phyloP scores from a whole-genome alignment of 2,113 vertebrate genomes.

The Melanostigma gelatinosum region DNA sequence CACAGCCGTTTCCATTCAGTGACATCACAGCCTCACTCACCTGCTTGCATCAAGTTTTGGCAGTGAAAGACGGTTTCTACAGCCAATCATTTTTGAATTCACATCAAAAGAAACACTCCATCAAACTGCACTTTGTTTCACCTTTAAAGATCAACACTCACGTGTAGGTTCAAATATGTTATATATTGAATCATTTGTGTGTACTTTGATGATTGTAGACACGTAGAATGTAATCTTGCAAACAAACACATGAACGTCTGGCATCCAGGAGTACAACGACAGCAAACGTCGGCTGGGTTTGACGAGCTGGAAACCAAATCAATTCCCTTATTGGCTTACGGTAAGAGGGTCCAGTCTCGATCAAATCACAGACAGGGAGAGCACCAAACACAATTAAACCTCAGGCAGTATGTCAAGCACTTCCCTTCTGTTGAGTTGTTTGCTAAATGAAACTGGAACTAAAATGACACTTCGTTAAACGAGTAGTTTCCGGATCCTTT shows the following conservation, averaged over 20 bases:
- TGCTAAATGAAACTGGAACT: background rate
- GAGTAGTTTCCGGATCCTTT: background rate
- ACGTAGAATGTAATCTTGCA: constrained; percentile 3
- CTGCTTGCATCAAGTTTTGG: constrained; percentile 55
- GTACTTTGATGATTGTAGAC: background rate
- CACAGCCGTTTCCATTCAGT: constrained; percentile 44
- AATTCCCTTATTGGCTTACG: constrained; percentile 46
- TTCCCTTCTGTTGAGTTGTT: background rate
- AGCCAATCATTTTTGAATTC: constrained; percentile 42
- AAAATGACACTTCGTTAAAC: background rate
- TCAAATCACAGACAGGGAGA: constrained; percentile 10
- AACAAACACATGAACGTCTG: background rate
- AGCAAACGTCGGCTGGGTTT: constrained; percentile 16
- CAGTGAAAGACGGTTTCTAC: constrained; percentile 5
- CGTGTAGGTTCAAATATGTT: background rate
- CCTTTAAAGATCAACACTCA: constrained; percentile 4
- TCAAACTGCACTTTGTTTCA: background rate
- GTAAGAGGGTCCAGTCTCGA: constrained; percentile 19
- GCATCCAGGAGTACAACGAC: background rate
- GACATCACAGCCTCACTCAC: constrained; percentile 48
- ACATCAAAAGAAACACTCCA: constrained; percentile 32
- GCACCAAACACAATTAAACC: background rate
- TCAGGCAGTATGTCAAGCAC: background rate
- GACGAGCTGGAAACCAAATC: constrained; percentile 54
- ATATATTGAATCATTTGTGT: background rate